Evolutionary conservation across 2,888 invertebrate genomes (phyloP).

Genomic region (Morpho helenor): DNA sequence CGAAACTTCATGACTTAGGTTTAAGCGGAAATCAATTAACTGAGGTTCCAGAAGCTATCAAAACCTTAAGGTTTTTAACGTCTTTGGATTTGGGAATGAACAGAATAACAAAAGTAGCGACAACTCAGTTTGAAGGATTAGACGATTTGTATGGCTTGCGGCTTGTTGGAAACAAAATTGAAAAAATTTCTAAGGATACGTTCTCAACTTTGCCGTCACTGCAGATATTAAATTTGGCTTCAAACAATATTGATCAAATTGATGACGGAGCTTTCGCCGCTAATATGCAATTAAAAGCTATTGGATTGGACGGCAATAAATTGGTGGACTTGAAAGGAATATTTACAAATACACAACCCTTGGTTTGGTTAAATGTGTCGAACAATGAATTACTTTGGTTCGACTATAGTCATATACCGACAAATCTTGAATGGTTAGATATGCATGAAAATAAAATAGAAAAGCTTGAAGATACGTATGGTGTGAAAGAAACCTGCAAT

Average conservation of each 20-base stretch:
- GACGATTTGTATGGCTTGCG: slow-evolving; percentile 87
- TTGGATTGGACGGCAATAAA: slow-evolving; percentile 88
- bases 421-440: slow-evolving; percentile 88
- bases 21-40: slow-evolving; percentile 86
- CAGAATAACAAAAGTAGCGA: slow-evolving; percentile 84
- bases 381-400: slow-evolving; percentile 89
- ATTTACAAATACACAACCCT: slow-evolving; percentile 85
- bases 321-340: slow-evolving; percentile 88
- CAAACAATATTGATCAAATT: slow-evolving; percentile 87
- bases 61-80: slow-evolving; percentile 84
- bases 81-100: slow-evolving; percentile 91
- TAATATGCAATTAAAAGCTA: slow-evolving; percentile 85
- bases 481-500: slow-evolving; percentile 81
- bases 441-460: slow-evolving; percentile 89
- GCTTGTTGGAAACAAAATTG: slow-evolving; percentile 88
- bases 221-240: slow-evolving; percentile 88
- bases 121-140: slow-evolving; percentile 86
- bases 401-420: slow-evolving; percentile 88
- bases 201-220: slow-evolving; percentile 85
- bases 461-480: slow-evolving; percentile 86
- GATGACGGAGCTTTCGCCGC: slow-evolving; percentile 88
- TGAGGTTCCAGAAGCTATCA: slow-evolving; percentile 84
- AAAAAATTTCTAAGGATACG: slow-evolving; percentile 86
- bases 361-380: slow-evolving; percentile 90
- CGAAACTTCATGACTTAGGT: slow-evolving; percentile 87